Percentiles rank a stretch among this genome's conserved stretches.
phyloP scores from a whole-genome alignment of 2,888 invertebrate species.

The Rotaria socialis region DNA sequence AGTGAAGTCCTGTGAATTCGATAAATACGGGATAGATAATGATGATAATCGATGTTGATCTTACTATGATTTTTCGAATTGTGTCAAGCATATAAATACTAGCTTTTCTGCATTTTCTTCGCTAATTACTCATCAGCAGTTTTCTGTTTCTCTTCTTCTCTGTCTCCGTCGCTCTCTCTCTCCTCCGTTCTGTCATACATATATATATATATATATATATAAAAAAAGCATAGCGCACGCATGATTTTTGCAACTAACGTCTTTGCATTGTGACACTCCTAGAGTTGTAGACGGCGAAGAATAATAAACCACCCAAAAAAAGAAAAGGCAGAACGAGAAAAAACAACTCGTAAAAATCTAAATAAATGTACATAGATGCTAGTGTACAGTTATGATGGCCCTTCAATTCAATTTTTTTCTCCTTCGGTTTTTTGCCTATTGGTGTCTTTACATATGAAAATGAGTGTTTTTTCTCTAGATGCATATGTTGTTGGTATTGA shows the following conservation, averaged over 20 bases:
- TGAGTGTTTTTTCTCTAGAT: neutral
- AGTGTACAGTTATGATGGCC: neutral
- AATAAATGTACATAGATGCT: neutral
- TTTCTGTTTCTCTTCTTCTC: neutral
- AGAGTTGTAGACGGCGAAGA: neutral
- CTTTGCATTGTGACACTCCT: neutral
- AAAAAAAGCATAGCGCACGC: neutral
- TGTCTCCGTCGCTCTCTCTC: neutral
- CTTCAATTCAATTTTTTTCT: neutral
- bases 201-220: neutral
- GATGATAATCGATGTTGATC: neutral
- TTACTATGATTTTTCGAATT: neutral
- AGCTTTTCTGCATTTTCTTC: neutral
- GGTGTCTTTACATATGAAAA: neutral
- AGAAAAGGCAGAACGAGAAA: neutral
- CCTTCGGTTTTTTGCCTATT: neutral
- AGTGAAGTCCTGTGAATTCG: neutral
- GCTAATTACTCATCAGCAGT: neutral
- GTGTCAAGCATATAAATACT: neutral
- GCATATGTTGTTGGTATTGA: neutral
- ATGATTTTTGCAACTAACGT: neutral
- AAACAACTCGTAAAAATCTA: neutral
- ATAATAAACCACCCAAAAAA: neutral
- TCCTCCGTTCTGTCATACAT: neutral
- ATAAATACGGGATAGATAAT: neutral